phyloP scores from a whole-genome alignment of 2,113 vertebrate genomes.

The Chaetops frenatus region DNA sequence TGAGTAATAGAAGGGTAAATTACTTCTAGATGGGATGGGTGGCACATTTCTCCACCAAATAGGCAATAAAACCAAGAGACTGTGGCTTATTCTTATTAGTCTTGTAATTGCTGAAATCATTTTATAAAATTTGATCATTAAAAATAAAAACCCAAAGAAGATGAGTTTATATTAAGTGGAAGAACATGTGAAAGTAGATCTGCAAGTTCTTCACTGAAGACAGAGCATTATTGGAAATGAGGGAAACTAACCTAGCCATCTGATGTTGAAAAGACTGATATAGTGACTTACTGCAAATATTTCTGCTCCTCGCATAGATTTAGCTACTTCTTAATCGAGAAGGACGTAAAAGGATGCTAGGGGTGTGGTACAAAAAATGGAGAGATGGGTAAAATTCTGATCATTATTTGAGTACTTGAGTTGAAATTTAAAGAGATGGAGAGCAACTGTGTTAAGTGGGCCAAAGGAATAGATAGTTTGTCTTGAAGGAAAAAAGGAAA shows the following conservation, averaged over 20 bases:
- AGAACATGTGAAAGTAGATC: neutral
- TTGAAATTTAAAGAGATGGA: neutral
- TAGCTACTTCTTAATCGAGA: neutral
- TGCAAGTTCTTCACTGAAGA: neutral
- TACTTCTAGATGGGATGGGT: neutral
- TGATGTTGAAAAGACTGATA: neutral
- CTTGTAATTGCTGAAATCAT: neutral
- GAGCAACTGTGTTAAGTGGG: neutral
- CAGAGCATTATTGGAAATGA: neutral
- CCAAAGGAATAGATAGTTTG: neutral
- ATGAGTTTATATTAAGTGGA: neutral
- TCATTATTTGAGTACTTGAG: neutral
- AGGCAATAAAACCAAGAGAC: neutral
- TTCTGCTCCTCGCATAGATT: neutral
- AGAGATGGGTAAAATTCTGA: neutral
- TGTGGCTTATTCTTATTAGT: neutral
- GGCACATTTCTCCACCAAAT: neutral
- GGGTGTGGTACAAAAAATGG: neutral
- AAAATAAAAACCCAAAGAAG: conserved; percentile 2
- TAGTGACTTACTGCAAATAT: neutral
- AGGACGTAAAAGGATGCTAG: neutral
- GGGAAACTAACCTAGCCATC: neutral
- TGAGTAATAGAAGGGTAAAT: neutral
- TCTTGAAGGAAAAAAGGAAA: neutral
- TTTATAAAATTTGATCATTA: neutral